Evolutionary conservation across 2,113 vertebrate genomes (phyloP), one percentile per base, ranked within the genome.

Genomic region (Rhagologus leucostigma): DNA sequence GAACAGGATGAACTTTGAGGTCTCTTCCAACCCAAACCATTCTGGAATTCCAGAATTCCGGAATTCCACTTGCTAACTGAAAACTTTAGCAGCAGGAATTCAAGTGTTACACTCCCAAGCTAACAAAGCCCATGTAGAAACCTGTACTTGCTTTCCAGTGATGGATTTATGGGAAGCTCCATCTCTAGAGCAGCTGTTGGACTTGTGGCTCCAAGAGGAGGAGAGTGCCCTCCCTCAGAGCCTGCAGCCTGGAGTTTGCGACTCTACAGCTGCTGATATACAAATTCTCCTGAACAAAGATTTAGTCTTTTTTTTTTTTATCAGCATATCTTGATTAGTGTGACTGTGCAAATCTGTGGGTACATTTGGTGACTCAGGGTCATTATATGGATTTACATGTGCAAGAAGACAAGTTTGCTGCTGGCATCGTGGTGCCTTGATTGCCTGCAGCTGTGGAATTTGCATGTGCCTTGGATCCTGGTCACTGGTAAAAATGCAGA

Each of bases 381-480:
- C 74, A 33, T 57, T 32, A 7, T 6, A 17, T 13, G 63, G 59
- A 37, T 85, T 76, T 74, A 7, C 42, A 52, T 15, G 59, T 65
- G 62, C 46, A 63, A 39, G 53, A 46, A n/a, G 47, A 41, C 10
- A n/a, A 70, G 29, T 27, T 52, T 42, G 44, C 44, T 74, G 35
- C 82, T 87, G 60, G 42, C 18, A 5, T 9, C 5, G 11, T 4
- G 27, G 75, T 60, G 62, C 46, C 50, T 64, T 65, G 46, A 20
- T 53, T 79, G 75, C 57, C 69, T 57, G 85, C 70, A 93, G 82
- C 92, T 90, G 69, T 42, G 86, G 50, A 16, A 53, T 88, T 88
- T 76, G 62, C 41, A n/a, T 24, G 39, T 47, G 52, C 60, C 78
- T 84, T 33, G 44, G 46, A 41, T 69, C 3, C 5, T 46, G 71